Percentiles rank a stretch among this genome's conserved stretches.
Conservation (phyloP, 37 sponge, comb jelly and placozoan genomes). For the Trichoplax adhaerens region DNA sequence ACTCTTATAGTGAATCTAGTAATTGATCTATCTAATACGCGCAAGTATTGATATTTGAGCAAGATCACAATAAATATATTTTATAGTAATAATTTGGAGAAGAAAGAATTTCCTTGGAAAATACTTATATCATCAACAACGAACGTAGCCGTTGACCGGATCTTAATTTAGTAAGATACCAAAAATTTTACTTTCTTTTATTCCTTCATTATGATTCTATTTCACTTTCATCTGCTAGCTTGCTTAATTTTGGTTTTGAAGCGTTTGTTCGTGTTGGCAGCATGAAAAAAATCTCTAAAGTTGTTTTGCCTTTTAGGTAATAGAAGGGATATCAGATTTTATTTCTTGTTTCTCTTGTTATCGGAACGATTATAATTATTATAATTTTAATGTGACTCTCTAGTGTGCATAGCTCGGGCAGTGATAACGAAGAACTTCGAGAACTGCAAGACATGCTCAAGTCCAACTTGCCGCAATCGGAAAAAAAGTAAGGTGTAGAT, state of each 20-base stretch:
- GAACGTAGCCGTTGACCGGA: conserved; percentile 38
- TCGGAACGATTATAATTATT: neutral
- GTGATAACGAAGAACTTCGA: conserved; percentile 10
- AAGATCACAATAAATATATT: no score
- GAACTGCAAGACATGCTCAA: conserved; percentile 23
- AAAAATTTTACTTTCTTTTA: neutral
- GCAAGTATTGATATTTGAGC: no score
- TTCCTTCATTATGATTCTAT: neutral
- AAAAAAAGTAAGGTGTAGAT: conserved; percentile 7
- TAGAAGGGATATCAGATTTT: neutral
- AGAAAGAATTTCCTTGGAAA: neutral
- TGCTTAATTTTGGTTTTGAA: conserved; percentile 20
- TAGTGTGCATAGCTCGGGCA: conserved; percentile 9
- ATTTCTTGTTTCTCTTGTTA: neutral
- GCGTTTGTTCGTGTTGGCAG: conserved; percentile 31
- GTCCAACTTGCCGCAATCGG: conserved; percentile 3
- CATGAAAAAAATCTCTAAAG: conserved; percentile 31
- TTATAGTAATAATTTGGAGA: neutral
- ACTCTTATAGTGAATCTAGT: no score
- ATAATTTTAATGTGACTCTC: neutral
- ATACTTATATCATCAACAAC: conserved; percentile 34
- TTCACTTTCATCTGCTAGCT: neutral
- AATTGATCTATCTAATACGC: no score
- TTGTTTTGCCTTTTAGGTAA: conserved; percentile 12
- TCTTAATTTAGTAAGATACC: conserved; percentile 3